These are phyloP conservation scores for Thermophis baileyi DNA, from an alignment of 2,113 vertebrate genomes.

Conservation along the genomic window DNA sequence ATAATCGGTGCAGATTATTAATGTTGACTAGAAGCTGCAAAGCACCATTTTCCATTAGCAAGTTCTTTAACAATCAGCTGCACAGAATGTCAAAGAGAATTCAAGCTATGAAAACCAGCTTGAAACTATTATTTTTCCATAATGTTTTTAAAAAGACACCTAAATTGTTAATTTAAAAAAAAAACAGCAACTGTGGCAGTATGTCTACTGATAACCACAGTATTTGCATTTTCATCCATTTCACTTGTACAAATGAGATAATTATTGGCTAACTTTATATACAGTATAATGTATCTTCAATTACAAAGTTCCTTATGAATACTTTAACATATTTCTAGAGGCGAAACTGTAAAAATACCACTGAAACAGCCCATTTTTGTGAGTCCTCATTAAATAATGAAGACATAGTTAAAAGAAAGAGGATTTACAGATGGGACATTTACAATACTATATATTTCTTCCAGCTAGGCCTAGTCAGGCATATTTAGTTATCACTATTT, in stretches of 20 bases:
- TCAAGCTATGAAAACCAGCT: slow-evolving; percentile 38
- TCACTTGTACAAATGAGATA: slow-evolving; percentile 48
- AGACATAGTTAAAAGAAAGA: slow-evolving; percentile 72
- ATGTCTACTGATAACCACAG: slow-evolving; percentile 33
- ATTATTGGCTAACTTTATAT: slow-evolving; percentile 61
- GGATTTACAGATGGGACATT: slow-evolving; percentile 69
- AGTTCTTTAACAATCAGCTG: slow-evolving; percentile 45
- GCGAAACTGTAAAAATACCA: slow-evolving; percentile 62
- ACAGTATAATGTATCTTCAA: slow-evolving; percentile 59
- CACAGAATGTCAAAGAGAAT: slow-evolving; percentile 49
- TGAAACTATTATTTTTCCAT: slow-evolving; percentile 20
- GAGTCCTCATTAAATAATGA: slow-evolving; percentile 75
- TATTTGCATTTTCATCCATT: slow-evolving; percentile 47
- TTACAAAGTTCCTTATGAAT: slow-evolving; percentile 62
- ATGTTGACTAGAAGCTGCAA: slow-evolving; percentile 33
- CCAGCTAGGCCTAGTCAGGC: slow-evolving; percentile 62
- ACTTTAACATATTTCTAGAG: slow-evolving; percentile 69
- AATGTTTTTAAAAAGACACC: slow-evolving; percentile 41
- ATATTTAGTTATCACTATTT: slow-evolving; percentile 71
- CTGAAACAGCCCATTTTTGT: slow-evolving; percentile 54
- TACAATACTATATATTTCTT: slow-evolving; percentile 61
- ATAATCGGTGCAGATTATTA: slow-evolving; percentile 34
- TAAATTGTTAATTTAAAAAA: slow-evolving; percentile 19
- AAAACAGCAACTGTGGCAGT: not conserved
- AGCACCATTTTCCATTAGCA: slow-evolving; percentile 50